phyloP scores from a whole-genome alignment of 2,888 invertebrate genomes.

The Phalangium opilio region DNA sequence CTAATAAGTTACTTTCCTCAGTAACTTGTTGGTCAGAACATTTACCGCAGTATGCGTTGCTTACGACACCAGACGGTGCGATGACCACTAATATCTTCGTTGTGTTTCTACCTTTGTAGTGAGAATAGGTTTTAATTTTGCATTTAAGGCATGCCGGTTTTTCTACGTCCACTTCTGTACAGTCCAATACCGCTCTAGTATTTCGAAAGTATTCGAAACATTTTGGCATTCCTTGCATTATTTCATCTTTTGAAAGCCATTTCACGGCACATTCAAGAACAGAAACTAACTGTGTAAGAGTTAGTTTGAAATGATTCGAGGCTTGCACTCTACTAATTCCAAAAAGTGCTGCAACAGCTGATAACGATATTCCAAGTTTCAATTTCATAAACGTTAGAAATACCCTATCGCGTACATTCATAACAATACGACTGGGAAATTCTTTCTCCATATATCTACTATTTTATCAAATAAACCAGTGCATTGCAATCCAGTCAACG shows the following conservation, averaged over 20 bases:
- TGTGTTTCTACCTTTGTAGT: conserved; percentile 3
- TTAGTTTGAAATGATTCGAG: too few relatives aligned
- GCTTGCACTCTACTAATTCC: too few relatives aligned
- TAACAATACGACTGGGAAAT: too few relatives aligned
- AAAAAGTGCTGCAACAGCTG: too few relatives aligned
- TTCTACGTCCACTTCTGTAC: conserved; percentile 4
- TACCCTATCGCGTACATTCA: too few relatives aligned
- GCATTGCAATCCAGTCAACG: too few relatives aligned
- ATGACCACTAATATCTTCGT: not conserved
- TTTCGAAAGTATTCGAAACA: not conserved
- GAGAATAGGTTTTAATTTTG: conserved; percentile 3
- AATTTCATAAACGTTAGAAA: too few relatives aligned
- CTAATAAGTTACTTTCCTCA: not conserved
- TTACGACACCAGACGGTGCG: conserved; percentile 4
- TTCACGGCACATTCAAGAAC: not conserved
- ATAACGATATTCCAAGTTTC: too few relatives aligned
- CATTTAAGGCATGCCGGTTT: conserved; percentile 2
- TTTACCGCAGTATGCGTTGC: conserved; percentile 6
- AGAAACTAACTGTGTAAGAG: too few relatives aligned
- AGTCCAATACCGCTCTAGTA: conserved; percentile 1
- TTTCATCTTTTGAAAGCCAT: conserved; percentile 1
- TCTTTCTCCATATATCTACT: too few relatives aligned
- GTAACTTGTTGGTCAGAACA: conserved; percentile 1
- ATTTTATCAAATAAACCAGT: too few relatives aligned
- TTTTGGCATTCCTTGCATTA: not conserved